phyloP scores from a whole-genome alignment of 1,140 invertebrate species.

The Lutraria rhynchaena region DNA sequence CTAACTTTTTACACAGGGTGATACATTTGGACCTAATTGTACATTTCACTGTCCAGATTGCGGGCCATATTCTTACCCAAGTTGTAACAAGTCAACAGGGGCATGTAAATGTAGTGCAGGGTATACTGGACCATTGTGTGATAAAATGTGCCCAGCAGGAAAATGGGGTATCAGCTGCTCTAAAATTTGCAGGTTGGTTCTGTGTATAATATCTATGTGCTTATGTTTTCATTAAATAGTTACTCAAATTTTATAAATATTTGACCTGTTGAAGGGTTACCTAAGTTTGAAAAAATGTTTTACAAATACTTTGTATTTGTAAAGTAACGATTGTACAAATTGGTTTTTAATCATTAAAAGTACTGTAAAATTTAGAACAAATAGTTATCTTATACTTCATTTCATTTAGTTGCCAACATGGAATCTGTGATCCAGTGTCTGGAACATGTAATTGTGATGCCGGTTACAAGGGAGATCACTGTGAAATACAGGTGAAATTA shows the following conservation, averaged over 20 bases:
- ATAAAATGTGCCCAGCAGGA: constrained; percentile 76
- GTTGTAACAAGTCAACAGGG: constrained; percentile 91
- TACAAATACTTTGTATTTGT: background rate
- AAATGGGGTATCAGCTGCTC: constrained; percentile 79
- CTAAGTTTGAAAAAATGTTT: background rate
- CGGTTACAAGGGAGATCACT: constrained; percentile 89
- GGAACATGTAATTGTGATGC: constrained; percentile 90
- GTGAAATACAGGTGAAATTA: constrained; percentile 84
- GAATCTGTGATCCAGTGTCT: constrained; percentile 84
- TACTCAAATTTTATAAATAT: background rate
- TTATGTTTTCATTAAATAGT: background rate
- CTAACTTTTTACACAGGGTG: constrained; percentile 54
- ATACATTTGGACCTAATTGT: constrained; percentile 64
- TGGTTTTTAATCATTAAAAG: background rate
- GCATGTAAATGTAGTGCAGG: constrained; percentile 86
- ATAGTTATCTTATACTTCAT: constrained; percentile 2
- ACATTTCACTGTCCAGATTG: constrained; percentile 61
- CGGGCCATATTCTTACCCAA: constrained; percentile 40
- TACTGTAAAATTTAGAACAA: no score
- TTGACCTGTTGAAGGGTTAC: background rate
- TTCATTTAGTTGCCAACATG: constrained; percentile 75
- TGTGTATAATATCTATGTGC: background rate
- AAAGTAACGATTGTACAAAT: background rate
- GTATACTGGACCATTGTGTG: constrained; percentile 74
- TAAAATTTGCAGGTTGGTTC: constrained; percentile 76